Conservation (phyloP, 2,113 vertebrate genomes). For the Planiliza haematocheilus region DNA sequence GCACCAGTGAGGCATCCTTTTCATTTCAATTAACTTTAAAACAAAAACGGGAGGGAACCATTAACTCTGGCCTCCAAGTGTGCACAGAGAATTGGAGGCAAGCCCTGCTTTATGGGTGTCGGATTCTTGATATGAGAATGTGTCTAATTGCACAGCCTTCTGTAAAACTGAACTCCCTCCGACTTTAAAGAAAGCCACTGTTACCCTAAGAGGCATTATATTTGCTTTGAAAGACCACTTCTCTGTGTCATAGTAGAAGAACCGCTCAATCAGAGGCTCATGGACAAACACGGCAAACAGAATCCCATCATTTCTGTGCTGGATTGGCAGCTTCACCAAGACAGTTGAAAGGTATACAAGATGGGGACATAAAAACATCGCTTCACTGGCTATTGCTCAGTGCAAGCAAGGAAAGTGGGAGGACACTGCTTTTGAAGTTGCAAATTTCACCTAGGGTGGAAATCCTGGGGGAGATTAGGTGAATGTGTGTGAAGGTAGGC, state of each 20-base stretch:
- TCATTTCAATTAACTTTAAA: slow-evolving; percentile 78
- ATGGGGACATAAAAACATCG: too few relatives aligned
- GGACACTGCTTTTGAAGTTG: slow-evolving; percentile 68
- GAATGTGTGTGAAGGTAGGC: slow-evolving; percentile 40
- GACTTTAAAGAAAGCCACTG: slow-evolving; percentile 59
- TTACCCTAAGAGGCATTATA: slow-evolving; percentile 51
- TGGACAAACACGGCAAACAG: slow-evolving; percentile 3
- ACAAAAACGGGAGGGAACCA: slow-evolving; percentile 64
- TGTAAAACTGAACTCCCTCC: slow-evolving; percentile 68
- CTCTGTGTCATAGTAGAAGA: slow-evolving; percentile 10
- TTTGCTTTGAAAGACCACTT: slow-evolving; percentile 51
- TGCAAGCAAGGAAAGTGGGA: slow-evolving; percentile 30
- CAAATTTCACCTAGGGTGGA: slow-evolving; percentile 60
- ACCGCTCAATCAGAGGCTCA: slow-evolving; percentile 18
- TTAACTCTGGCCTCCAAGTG: slow-evolving; percentile 63
- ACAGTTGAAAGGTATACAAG: slow-evolving; percentile 14
- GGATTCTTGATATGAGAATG: slow-evolving; percentile 66
- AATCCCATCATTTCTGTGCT: neutral
- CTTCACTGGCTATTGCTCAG: neutral
- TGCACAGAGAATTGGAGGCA: slow-evolving; percentile 59
- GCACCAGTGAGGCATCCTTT: slow-evolving; percentile 63
- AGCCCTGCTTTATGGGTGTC: slow-evolving; percentile 57
- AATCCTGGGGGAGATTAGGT: slow-evolving; percentile 64
- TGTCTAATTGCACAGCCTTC: slow-evolving; percentile 70
- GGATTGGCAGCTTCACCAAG: slow-evolving; percentile 22